Evolutionary conservation across 1,140 invertebrate genomes (phyloP), one percentile per base, ranked within the genome.

Genomic region (Sycophila sp.): DNA sequence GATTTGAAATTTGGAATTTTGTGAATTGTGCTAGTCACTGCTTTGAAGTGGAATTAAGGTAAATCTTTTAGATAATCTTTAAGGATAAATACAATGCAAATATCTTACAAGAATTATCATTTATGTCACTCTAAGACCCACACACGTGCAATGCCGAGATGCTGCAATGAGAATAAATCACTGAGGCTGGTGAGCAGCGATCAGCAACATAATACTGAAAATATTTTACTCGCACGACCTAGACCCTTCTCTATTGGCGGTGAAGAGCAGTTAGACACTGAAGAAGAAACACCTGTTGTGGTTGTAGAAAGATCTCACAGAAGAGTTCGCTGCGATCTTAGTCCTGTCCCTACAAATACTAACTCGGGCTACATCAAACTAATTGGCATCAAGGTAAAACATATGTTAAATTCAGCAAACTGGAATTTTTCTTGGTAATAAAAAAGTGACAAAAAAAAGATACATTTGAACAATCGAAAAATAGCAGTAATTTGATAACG

Each of bases 101-200:
- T 47, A 47, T 24, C n/a, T 24, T 7, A 22, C n/a, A 47, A 22
- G n/a, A n/a, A 47, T 8, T n/a, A 2, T 47, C 19, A 22, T 47
- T 47, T 22, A 47, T 11, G 24, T 47, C 42, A 47, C 19, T 47
- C 17, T 47, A 22, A 47, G 58, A 69, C 8, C 24, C 75, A 76
- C 68, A 59, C 73, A 74, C 74, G 83, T 86, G 84, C 83, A 86
- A 86, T 86, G 85, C 85, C 85, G 83, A 86, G 84, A 86, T 86
- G 85, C 76, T 85, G 79, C 76, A 85, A 86, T 83, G 83, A 86
- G 75, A 85, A 83, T 73, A 86, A 86, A 80, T 76, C 83, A 83
- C 82, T 83, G 79, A 85, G 83, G 75, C 80, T 83, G 75, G 81
- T 82, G 78, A 84, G 76, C 77, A 84, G 74, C 75, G 82, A 76